These are phyloP conservation scores for Melanotaenia maccullochi DNA, from an alignment of 2,797 vertebrate genomes.

Conservation along the genomic window DNA sequence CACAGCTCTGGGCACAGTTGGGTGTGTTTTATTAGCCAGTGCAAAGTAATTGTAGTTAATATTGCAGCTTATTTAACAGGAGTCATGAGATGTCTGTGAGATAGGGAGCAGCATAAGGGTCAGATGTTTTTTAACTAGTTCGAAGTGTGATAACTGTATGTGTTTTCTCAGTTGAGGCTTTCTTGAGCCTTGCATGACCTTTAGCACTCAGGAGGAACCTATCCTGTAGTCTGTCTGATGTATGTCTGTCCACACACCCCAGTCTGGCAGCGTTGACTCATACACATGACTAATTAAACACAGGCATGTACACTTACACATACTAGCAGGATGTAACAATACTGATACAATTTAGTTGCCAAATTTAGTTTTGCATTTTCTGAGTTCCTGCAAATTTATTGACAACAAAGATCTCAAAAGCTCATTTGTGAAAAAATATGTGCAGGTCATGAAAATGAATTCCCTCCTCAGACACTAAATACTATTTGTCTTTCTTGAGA, in stretches of 20 bases:
- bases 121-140: not conserved
- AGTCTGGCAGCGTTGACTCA: not conserved
- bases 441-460: not conserved
- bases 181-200: not conserved
- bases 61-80: not conserved
- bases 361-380: not conserved
- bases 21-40: not conserved
- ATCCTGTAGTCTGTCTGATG: not conserved
- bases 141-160: not conserved
- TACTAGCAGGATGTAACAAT: not conserved
- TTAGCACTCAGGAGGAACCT: not conserved
- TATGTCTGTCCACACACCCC: conserved; percentile 7
- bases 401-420: not conserved
- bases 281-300: not conserved
- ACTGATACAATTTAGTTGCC: not conserved
- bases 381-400: not conserved
- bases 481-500: too few species aligned
- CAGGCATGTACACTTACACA: not conserved
- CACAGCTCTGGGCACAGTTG: not conserved
- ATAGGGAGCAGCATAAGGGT: not conserved
- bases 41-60: not conserved
- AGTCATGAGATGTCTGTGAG: not conserved
- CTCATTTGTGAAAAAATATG: not conserved
- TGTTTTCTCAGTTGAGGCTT: not conserved
- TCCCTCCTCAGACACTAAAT: not conserved